Percentiles rank a stretch among this genome's conserved stretches.
These are phyloP conservation scores for Lucinisca nassula DNA, from an alignment of 2,888 invertebrate genomes.

Conservation along the genomic window DNA sequence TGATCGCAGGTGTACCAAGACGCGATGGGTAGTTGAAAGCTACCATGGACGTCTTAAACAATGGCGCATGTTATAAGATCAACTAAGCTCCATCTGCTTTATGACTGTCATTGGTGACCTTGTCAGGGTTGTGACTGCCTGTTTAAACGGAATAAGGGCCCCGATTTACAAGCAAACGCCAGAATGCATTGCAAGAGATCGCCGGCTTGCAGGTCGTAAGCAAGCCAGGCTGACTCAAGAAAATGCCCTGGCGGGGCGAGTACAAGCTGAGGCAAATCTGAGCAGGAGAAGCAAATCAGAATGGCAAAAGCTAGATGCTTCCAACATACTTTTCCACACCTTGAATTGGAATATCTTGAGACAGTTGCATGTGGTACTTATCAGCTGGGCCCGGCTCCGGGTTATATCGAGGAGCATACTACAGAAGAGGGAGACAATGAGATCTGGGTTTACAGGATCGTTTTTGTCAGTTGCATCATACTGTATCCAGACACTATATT, in stretches of 20 bases:
- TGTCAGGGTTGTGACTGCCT: background rate
- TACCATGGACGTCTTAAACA: conserved; percentile 20
- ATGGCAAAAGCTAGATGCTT: too few relatives aligned
- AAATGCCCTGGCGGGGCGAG: background rate
- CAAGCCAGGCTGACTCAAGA: background rate
- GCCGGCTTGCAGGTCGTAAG: background rate
- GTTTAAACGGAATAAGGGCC: background rate
- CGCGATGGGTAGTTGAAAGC: conserved; percentile 22
- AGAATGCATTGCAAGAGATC: background rate
- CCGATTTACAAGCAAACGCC: conserved; percentile 17
- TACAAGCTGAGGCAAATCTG: background rate
- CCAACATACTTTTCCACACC: too few relatives aligned
- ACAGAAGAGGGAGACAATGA: too few relatives aligned
- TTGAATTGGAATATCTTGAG: too few relatives aligned
- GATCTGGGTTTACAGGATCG: too few relatives aligned
- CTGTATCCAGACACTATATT: too few relatives aligned
- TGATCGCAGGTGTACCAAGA: conserved; percentile 18
- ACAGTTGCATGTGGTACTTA: too few relatives aligned
- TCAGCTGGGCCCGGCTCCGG: too few relatives aligned
- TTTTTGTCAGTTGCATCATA: too few relatives aligned
- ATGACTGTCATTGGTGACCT: conserved; percentile 2
- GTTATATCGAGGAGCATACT: too few relatives aligned
- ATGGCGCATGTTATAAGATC: background rate
- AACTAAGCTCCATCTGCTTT: background rate
- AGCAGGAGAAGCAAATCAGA: background rate